These are phyloP conservation scores for Stenodera caucasica DNA, from an alignment of 2,888 invertebrate species.

Conservation along the genomic window DNA sequence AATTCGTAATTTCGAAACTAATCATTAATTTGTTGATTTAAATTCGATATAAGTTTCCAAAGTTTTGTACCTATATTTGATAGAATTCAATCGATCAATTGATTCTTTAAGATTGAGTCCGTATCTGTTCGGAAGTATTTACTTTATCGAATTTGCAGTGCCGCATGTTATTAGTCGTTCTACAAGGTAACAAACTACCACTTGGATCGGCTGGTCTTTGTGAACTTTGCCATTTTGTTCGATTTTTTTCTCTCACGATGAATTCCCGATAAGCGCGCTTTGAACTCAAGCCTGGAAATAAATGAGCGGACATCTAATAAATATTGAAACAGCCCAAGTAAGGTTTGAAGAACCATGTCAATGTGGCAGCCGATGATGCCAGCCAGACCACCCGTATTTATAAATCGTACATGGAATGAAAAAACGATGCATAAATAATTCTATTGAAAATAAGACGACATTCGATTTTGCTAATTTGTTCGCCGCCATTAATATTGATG, in stretches of 20 bases:
- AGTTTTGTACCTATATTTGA: conserved; percentile 7
- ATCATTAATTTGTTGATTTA: too few relatives aligned
- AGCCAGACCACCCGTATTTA: conserved; percentile 49
- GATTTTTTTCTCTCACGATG: conserved; percentile 36
- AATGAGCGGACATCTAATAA: conserved; percentile 44
- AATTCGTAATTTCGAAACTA: too few relatives aligned
- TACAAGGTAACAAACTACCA: conserved; percentile 41
- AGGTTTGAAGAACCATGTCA: conserved; percentile 54
- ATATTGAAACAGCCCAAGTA: conserved; percentile 49
- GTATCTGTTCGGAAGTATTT: conserved; percentile 23
- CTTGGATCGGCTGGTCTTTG: conserved; percentile 35
- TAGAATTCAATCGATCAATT: neutral
- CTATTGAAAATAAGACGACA: conserved; percentile 4
- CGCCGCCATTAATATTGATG: conserved; percentile 5
- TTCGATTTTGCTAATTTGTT: conserved; percentile 6
- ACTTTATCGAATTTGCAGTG: conserved; percentile 41
- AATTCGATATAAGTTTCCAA: too few relatives aligned
- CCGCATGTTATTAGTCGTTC: conserved; percentile 44
- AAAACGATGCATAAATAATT: conserved; percentile 28
- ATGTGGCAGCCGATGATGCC: conserved; percentile 45
- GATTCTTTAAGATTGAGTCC: neutral
- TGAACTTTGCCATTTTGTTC: conserved; percentile 30
- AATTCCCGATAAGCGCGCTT: conserved; percentile 33
- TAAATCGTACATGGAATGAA: conserved; percentile 37
- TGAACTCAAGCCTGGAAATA: conserved; percentile 33